phyloP scores from a whole-genome alignment of 2,888 invertebrate genomes.

The Parthenolecanium corni region DNA sequence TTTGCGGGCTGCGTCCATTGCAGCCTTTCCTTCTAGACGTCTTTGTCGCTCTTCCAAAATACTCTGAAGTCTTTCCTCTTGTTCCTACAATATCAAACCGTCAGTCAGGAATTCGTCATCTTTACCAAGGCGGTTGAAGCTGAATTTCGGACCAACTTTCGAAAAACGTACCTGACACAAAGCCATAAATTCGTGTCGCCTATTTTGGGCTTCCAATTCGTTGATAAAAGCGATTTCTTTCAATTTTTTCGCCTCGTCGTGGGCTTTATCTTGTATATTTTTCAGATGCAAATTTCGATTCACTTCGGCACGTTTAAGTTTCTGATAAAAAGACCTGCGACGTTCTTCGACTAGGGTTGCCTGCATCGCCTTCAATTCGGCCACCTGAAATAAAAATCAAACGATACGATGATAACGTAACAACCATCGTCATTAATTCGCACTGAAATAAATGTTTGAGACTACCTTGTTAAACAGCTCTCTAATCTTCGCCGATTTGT shows the following conservation, averaged over 20 bases:
- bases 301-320: conserved; percentile 75
- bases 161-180: conserved; percentile 55
- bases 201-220: conserved; percentile 86
- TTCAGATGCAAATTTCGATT: conserved; percentile 72
- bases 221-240: conserved; percentile 97
- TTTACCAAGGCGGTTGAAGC: background rate
- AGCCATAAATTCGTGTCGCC: conserved; percentile 78
- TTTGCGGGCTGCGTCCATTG: conserved; percentile 90
- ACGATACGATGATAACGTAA: no score
- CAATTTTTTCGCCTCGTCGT: conserved; percentile 92
- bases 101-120: background rate
- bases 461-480: conserved; percentile 76
- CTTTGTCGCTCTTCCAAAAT: conserved; percentile 77
- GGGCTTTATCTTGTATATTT: conserved; percentile 84
- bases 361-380: conserved; percentile 60
- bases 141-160: background rate
- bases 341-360: conserved; percentile 70
- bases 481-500: conserved; percentile 72
- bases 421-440: no score
- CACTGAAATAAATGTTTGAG: conserved; percentile 41
- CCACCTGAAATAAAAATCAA: conserved; percentile 39
- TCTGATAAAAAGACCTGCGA: conserved; percentile 54
- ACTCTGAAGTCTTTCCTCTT: conserved; percentile 71
- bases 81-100: conserved; percentile 42
- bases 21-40: conserved; percentile 79